Base-by-base conservation (phyloP, 2,888 invertebrate species). In the Leptopilina drosophilae region DNA sequence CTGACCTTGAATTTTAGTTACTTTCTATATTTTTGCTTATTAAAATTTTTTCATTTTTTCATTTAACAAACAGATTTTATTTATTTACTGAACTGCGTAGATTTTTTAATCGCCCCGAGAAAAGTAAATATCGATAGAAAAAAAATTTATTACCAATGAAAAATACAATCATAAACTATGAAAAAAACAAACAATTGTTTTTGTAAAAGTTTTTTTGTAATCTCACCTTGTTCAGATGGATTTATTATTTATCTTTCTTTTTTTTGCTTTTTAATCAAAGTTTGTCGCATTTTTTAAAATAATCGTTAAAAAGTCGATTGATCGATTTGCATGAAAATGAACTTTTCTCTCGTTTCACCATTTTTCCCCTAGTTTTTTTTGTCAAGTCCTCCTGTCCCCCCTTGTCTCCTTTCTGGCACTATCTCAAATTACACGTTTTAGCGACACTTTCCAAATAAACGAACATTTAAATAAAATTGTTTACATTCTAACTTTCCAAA, bases 381-480 rank as follows among this genome's bases (percentile, higher is more conserved):
- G 42, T 7, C 42, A 42, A 42, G 8, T 11, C 49, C 9, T 49
- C 49, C 3, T 11, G 3, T 12, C 11, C 49, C 12, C 49, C 20
- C 20, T 20, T 20, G 20, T 11, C 49, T 9, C 20, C 20, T 8
- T 15, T 15, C 59, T 15, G 12, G 59, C n/a, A 59, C 15, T 62
- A 20, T 62, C 62, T 62, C 62, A 62, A 62, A 62, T 62, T 62
- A 62, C 62, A 62, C 62, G 62, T 62, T 62, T 62, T 20, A 15
- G 62, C 62, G 62, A 69, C 49, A 67, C 15, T 67, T 15, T 67
- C 9, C 15, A 46, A 67, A 67, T 67, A 15, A 42, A 67, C 46
- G 9, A 67, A 46, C 66, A 53, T 69, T 20, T 0, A 14, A 69
- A 49, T n/a, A 62, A 62, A 62, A 15, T 53, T 12, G 14, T 26